These are phyloP conservation scores for Acronicta leporina DNA, from an alignment of 2,888 invertebrate genomes.

Conservation along the genomic window DNA sequence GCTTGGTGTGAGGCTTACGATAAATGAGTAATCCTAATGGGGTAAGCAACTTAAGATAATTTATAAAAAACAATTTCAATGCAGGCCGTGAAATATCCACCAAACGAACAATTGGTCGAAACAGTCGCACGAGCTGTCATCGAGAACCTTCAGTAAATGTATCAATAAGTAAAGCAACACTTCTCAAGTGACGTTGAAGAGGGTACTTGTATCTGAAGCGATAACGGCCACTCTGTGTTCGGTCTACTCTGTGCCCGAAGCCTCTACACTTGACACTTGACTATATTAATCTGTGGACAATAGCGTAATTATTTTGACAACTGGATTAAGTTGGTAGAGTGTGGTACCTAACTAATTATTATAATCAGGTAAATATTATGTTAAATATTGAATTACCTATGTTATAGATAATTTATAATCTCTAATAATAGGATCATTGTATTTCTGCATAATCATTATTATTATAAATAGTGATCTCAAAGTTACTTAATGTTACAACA, in stretches of 20 bases:
- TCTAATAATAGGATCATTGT: too few species aligned
- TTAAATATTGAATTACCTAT: too few species aligned
- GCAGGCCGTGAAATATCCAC: not conserved
- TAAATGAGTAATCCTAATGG: too few species aligned
- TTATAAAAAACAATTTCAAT: not conserved
- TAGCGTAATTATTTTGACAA: constrained; percentile 43
- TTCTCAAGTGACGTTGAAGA: constrained; percentile 54
- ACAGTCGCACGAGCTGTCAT: constrained; percentile 24
- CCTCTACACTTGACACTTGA: constrained; percentile 50
- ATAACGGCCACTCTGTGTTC: constrained; percentile 63
- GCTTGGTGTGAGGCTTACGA: too few species aligned
- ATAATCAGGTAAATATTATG: not conserved
- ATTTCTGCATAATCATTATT: too few species aligned
- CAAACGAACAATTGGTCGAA: not conserved
- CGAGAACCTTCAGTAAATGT: constrained; percentile 48
- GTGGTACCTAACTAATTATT: constrained; percentile 21
- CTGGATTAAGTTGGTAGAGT: constrained; percentile 31
- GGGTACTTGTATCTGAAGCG: constrained; percentile 61
- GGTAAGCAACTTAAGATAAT: too few species aligned
- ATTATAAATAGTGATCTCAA: too few species aligned
- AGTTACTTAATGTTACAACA: too few species aligned
- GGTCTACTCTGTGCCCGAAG: constrained; percentile 47
- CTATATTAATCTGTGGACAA: constrained; percentile 55
- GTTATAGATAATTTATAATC: too few species aligned
- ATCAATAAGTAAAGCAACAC: constrained; percentile 42